Base-by-base conservation (phyloP, 2,797 vertebrate species). In the Arremon brunneinucha region DNA sequence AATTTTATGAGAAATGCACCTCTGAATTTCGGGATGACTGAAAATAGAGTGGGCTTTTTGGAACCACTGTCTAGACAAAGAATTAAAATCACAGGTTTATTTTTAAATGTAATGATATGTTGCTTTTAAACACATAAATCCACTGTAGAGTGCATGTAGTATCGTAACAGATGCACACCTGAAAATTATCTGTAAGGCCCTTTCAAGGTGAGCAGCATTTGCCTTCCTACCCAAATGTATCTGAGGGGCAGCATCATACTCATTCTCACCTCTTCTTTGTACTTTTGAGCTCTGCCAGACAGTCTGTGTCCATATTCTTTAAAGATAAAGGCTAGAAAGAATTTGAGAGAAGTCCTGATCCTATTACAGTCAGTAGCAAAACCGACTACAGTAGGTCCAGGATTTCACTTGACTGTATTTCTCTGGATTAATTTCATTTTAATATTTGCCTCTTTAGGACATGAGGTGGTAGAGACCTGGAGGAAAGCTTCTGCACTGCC, bases 61-160 rank as follows among this genome's bases (percentile, higher is more conserved):
- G 86, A 95, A 83, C 88, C 92, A 75, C 86, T 43, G 64, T 89
- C 92, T 94, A 88, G 84, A 87, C 59, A 77, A 91, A 80, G 46
- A 87, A 83, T 53, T 55, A 80, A 67, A 90, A 76, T 6, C 30
- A 35, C 3, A 2, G 5, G 14, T 35, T 90, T 92, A 57, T 83
- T 94, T 93, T 87, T 68, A 87, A 94, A 65, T 70, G 12, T 37
- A 43, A 52, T 56, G 77, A n/a, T 84, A 70, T 19, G 12, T 43
- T 83, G 32, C 27, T 83, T 92, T 64, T 75, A 60, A 88, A 90
- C 28, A 80, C 22, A 47, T 53, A 65, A 70, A 80, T 92, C 49
- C 28, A 17, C 64, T 34, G 18, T 5, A 22, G 12, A 89, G 56
- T 44, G 3, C 22, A 39, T 60, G 49, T 50, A 71, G 60, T 69